phyloP scores from a whole-genome alignment of 2,888 invertebrate species.

The Rotaria socialis region DNA sequence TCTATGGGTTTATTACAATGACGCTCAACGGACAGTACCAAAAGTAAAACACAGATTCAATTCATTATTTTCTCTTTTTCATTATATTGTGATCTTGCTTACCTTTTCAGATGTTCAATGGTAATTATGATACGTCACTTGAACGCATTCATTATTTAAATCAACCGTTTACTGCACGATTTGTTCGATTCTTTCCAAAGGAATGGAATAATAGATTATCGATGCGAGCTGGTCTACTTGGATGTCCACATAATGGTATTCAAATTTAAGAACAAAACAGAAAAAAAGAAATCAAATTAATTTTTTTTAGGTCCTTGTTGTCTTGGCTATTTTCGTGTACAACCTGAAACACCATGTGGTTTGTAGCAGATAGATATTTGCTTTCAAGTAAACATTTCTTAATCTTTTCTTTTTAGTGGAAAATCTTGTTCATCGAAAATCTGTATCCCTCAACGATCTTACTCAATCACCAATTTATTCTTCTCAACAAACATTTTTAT shows the following conservation, averaged over 20 bases:
- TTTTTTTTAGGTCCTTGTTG: slow-evolving; percentile 56
- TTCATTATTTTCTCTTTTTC: slow-evolving; percentile 53
- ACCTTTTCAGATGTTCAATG: slow-evolving; percentile 62
- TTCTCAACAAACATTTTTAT: background rate
- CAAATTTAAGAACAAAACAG: background rate
- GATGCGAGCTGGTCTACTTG: slow-evolving; percentile 62
- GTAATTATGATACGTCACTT: slow-evolving; percentile 62
- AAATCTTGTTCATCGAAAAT: slow-evolving; percentile 62
- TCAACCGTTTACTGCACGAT: slow-evolving; percentile 62
- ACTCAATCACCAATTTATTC: background rate
- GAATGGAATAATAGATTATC: slow-evolving; percentile 62
- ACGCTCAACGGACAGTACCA: slow-evolving; percentile 60
- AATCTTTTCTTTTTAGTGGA: slow-evolving; percentile 56
- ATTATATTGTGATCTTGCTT: background rate
- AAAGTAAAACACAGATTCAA: background rate
- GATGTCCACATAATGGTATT: slow-evolving; percentile 57
- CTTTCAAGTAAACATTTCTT: background rate
- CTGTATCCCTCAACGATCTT: slow-evolving; percentile 61
- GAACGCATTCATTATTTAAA: slow-evolving; percentile 62
- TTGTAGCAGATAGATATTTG: slow-evolving; percentile 49
- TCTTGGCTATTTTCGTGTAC: slow-evolving; percentile 61
- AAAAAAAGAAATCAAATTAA: background rate
- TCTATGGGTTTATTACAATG: slow-evolving; percentile 62
- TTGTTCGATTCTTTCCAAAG: slow-evolving; percentile 61
- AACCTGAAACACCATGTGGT: slow-evolving; percentile 62